Base-by-base conservation (phyloP, 2,888 invertebrate genomes). In the Serripes groenlandicus region DNA sequence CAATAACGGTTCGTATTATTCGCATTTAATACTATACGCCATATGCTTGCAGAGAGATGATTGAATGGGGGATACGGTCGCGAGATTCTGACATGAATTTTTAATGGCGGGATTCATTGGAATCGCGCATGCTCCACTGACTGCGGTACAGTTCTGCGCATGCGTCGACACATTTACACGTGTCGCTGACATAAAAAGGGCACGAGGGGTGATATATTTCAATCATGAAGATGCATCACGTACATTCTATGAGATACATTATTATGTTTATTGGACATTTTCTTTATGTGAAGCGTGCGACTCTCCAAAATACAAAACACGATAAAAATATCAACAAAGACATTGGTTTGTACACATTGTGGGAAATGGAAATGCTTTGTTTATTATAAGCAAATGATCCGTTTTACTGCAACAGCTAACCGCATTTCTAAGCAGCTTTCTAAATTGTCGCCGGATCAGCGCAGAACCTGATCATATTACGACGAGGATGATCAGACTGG, bases 111-210 rank as follows among this genome's bases (percentile, higher is more conserved):
- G n/a, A 30, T 68, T 70, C 70, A 62, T 62, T 64, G 69, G 76
- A 64, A 58, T 23, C 72, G 80, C 83, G 78, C 83, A 84, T 80
- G 83, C 80, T 75, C 70, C 60, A 42, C 68, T 71, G 75, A 78
- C 56, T 56, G 56, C 56, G 26, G 35, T 23, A n/a, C 23, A 42
- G 23, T 23, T 35, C 23, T 66, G 42, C 66, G 66, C 66, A 66
- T 66, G 66, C 26, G 66, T 30, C 23, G 34, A 35, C 26, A 23
- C 76, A 42, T 30, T 71, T 73, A 76, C 83, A 76, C 83, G 83
- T 83, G 83, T 35, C 70, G 32, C 49, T 23, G 52, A 68, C 28
- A 58, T 56, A 37, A 64, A 35, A 62, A 34, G 62, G 64, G 71
- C 30, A 37, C 66, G 54, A 54, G 54, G 52, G 68, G 81, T 81